phyloP scores from a whole-genome alignment of 2,888 invertebrate species.

The Lepas anatifera region DNA sequence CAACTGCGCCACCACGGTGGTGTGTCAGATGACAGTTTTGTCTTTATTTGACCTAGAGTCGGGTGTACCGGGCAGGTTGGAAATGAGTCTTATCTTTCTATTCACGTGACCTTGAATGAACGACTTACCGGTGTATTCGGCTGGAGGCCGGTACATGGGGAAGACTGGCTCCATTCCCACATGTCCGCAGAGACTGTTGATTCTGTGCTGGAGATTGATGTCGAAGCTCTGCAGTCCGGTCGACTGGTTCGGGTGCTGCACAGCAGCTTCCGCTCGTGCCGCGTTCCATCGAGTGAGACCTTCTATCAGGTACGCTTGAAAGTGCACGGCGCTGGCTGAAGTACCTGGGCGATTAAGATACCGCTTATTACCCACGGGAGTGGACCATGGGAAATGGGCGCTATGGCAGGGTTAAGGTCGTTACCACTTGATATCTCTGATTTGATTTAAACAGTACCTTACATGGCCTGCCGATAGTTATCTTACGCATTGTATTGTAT shows the following conservation, averaged over 20 bases:
- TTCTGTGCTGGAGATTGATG: neutral
- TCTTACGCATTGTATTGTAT: too few species aligned
- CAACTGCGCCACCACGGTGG: too few species aligned
- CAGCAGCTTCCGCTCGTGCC: neutral
- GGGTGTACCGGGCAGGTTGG: too few species aligned
- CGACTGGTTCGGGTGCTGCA: neutral
- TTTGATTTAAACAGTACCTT: neutral
- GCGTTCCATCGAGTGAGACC: neutral
- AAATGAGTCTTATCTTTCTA: too few species aligned
- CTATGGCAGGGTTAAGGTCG: too few species aligned
- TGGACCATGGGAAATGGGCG: too few species aligned
- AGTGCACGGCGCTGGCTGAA: neutral
- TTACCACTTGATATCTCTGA: neutral
- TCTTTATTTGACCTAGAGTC: too few species aligned
- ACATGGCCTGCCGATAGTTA: too few species aligned
- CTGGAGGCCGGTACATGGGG: neutral
- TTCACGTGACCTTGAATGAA: too few species aligned
- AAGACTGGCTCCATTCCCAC: neutral
- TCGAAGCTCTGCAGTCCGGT: neutral
- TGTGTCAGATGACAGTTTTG: too few species aligned
- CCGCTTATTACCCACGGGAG: neutral
- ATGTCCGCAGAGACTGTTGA: neutral
- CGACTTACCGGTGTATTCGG: neutral
- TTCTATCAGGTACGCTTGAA: neutral
- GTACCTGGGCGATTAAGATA: neutral